phyloP scores from a whole-genome alignment of 2,888 invertebrate genomes.

The Gnatocerus cornutus region DNA sequence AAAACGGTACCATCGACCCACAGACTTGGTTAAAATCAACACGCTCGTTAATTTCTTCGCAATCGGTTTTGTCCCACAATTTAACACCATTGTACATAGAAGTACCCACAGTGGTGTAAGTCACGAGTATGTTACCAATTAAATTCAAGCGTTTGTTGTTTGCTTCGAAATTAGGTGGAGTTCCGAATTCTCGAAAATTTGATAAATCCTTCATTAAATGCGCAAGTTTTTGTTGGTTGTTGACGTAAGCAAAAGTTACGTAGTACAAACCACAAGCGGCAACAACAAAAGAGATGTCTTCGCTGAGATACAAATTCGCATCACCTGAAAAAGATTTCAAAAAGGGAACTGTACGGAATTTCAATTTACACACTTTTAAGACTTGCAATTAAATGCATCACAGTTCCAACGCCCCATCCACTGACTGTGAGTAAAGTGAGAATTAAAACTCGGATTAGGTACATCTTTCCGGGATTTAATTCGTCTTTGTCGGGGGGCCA shows the following conservation, averaged over 20 bases:
- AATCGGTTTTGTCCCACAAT: not conserved
- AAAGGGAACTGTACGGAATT: not conserved
- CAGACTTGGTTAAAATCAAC: not conserved
- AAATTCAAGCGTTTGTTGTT: slow-evolving; percentile 3
- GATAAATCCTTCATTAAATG: slow-evolving; percentile 19
- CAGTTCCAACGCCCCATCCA: not conserved
- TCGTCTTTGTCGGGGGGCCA: not conserved
- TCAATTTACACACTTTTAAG: not conserved
- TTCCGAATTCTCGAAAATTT: slow-evolving; percentile 22
- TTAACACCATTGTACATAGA: not conserved
- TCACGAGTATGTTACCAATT: not conserved
- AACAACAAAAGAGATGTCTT: slow-evolving; percentile 19
- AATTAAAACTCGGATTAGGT: not conserved
- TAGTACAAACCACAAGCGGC: slow-evolving; percentile 8
- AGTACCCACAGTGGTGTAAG: not conserved
- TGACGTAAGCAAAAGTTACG: not conserved
- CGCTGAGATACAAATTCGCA: not conserved
- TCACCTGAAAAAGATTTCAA: slow-evolving; percentile 12
- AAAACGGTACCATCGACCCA: slow-evolving; percentile 10
- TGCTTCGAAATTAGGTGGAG: slow-evolving; percentile 13
- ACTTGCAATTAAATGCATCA: not conserved
- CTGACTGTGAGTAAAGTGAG: not conserved
- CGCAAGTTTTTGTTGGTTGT: slow-evolving; percentile 12
- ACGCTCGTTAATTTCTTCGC: not conserved
- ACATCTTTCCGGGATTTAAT: not conserved